A percentile compares a stretch with the other conserved stretches of the same genome.
Evolutionary conservation across 2,888 invertebrate species (phyloP).

Genomic region (Caenorhabditis plicata): DNA sequence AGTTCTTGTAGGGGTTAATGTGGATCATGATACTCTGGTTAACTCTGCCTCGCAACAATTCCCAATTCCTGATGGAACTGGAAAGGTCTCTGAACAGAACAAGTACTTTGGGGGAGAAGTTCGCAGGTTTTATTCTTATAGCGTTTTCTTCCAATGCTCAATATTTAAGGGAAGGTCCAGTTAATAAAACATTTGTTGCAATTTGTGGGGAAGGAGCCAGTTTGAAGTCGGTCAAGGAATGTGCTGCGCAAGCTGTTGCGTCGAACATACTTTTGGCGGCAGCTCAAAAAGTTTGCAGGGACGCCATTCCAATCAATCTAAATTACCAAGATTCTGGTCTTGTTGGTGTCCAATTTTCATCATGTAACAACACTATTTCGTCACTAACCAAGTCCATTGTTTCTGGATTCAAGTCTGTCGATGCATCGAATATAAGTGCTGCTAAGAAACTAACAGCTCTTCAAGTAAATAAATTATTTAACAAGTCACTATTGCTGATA

Average conservation of each 20-base stretch:
- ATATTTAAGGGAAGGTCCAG: constrained; percentile 12
- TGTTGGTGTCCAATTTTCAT: constrained; percentile 37
- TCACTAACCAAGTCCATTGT: constrained; percentile 16
- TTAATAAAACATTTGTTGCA: constrained; percentile 50
- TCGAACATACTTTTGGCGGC: constrained; percentile 44
- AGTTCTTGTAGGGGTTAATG: constrained; percentile 81
- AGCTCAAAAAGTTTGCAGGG: constrained; percentile 31
- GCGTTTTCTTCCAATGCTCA: not conserved
- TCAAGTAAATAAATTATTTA: no score
- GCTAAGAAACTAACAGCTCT: no score
- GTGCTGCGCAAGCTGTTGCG: constrained; percentile 54
- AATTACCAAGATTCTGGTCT: constrained; percentile 50
- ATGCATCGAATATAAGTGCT: constrained; percentile 15
- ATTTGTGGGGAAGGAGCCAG: constrained; percentile 56
- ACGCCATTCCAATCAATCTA: constrained; percentile 48
- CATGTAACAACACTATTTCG: constrained; percentile 12
- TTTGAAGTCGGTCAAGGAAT: constrained; percentile 47
- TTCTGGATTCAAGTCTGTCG: constrained; percentile 31
- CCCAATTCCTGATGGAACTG: constrained; percentile 53
- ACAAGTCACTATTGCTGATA: no score
- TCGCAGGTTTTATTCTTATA: constrained; percentile 11
- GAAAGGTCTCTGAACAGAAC: constrained; percentile 22
- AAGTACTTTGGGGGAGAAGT: constrained; percentile 55
- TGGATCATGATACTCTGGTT: constrained; percentile 73
- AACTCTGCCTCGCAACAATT: constrained; percentile 68